Evolutionary conservation across 2,888 invertebrate genomes (phyloP).

Genomic region (Theretra japonica): DNA sequence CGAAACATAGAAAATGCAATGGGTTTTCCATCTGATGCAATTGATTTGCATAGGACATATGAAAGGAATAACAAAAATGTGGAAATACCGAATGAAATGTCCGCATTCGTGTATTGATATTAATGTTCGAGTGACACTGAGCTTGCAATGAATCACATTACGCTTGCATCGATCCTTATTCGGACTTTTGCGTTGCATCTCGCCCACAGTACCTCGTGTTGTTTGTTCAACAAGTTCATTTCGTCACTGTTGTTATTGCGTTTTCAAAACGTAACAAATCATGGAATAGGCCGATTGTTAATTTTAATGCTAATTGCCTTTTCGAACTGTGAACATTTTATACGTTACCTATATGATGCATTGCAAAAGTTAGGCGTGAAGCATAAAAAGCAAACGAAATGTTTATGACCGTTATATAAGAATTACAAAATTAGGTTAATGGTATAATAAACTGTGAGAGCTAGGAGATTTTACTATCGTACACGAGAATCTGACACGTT

Average conservation of each 20-base stretch:
- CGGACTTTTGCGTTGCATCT: slow-evolving; percentile 39
- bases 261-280: slow-evolving; percentile 6
- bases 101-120: slow-evolving; percentile 22
- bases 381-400: background rate
- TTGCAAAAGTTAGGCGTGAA: background rate
- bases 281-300: background rate
- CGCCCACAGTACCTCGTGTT: slow-evolving; percentile 39
- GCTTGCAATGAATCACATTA: slow-evolving; percentile 44
- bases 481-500: too few relatives aligned
- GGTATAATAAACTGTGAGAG: background rate
- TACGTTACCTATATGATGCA: background rate
- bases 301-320: background rate
- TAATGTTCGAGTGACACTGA: slow-evolving; percentile 25
- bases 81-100: slow-evolving; percentile 42
- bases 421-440: background rate
- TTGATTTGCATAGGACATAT: slow-evolving; percentile 51
- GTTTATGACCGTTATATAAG: background rate
- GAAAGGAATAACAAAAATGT: slow-evolving; percentile 38
- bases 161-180: slow-evolving; percentile 43
- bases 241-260: slow-evolving; percentile 2
- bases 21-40: slow-evolving; percentile 56
- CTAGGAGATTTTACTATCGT: too few relatives aligned
- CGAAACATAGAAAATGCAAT: slow-evolving; percentile 49
- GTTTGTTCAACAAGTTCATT: slow-evolving; percentile 36
- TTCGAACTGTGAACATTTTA: background rate